Evolutionary conservation across 2,888 invertebrate species (phyloP).

Genomic region (Abrostola tripartita): DNA sequence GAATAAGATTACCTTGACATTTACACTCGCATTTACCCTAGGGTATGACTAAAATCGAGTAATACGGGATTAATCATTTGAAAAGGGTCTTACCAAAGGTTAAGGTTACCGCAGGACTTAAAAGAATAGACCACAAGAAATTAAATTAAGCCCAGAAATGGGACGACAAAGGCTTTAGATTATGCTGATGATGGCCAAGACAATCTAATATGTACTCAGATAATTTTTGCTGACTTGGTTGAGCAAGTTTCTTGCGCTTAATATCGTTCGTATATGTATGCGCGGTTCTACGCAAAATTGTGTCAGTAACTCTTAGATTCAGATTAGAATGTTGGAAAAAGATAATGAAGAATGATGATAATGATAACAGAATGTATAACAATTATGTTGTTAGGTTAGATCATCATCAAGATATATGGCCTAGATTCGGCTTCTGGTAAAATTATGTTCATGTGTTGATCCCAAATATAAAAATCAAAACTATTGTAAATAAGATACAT

Average conservation of each 20-base stretch:
- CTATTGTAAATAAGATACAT: too few species aligned
- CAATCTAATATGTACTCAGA: background rate
- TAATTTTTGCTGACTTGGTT: background rate
- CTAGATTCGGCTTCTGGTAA: slow-evolving; percentile 13
- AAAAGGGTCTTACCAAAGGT: too few species aligned
- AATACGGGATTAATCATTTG: too few species aligned
- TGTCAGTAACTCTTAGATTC: background rate
- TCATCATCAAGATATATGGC: slow-evolving; percentile 5
- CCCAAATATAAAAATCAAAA: too few species aligned
- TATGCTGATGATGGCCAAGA: too few species aligned
- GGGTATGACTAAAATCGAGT: too few species aligned
- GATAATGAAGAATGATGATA: slow-evolving; percentile 28
- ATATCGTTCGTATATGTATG: background rate
- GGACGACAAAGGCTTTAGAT: too few species aligned
- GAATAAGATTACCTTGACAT: too few species aligned
- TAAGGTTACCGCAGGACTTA: too few species aligned
- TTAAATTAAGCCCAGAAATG: too few species aligned
- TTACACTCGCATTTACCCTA: too few species aligned
- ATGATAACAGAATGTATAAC: slow-evolving; percentile 6
- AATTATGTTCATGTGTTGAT: background rate
- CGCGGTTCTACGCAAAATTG: background rate
- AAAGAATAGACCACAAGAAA: too few species aligned
- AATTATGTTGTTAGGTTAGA: slow-evolving; percentile 30
- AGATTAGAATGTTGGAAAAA: slow-evolving; percentile 24
- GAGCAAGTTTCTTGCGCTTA: background rate